Conservation (phyloP, 2,113 vertebrate species). For the Shinisaurus crocodilurus region DNA sequence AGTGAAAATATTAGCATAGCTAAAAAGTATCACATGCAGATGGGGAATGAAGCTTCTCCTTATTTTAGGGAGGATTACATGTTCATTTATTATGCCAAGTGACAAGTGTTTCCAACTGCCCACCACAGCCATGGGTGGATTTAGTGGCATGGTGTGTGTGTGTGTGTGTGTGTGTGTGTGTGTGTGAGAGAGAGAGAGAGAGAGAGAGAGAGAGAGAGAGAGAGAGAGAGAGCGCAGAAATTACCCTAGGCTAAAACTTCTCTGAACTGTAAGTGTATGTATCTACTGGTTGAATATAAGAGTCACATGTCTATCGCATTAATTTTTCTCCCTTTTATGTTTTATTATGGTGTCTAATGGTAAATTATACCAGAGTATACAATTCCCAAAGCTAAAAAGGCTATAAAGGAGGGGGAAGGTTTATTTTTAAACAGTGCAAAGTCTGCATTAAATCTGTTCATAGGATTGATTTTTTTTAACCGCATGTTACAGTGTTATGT, state of each 20-base stretch:
- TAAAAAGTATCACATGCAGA: background rate
- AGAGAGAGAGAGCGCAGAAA: background rate
- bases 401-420: background rate
- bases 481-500: background rate
- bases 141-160: background rate
- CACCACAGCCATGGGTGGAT: background rate
- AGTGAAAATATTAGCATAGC: background rate
- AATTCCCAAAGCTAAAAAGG: background rate
- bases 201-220: background rate
- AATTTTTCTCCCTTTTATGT: background rate
- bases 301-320: background rate
- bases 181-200: too few species aligned
- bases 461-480: background rate
- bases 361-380: background rate
- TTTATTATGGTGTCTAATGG: background rate
- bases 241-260: background rate
- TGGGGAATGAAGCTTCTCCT: background rate
- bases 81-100: background rate
- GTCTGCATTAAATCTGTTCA: background rate
- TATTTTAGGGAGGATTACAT: background rate
- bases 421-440: background rate
- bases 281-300: background rate
- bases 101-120: background rate
- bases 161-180: too few species aligned
- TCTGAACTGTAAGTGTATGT: background rate